Conservation (phyloP, 2,888 invertebrate genomes). For the Allolobophora icterica region DNA sequence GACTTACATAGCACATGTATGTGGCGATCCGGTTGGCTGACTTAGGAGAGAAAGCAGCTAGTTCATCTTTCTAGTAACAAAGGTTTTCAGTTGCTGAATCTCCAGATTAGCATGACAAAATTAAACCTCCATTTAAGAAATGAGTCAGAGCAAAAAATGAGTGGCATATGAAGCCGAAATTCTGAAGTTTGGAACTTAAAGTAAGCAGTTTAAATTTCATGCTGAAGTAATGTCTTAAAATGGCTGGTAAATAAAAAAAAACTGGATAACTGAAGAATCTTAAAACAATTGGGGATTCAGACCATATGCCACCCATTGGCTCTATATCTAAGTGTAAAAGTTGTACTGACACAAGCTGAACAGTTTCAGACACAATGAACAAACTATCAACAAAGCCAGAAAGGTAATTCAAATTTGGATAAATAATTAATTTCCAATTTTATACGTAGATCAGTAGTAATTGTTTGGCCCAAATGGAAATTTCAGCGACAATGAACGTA, state of each 20-base stretch:
- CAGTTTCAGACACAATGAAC: background rate
- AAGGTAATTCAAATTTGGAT: background rate
- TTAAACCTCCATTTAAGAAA: background rate
- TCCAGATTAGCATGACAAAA: background rate
- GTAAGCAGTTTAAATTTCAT: too few relatives aligned
- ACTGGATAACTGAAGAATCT: background rate
- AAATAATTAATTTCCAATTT: background rate
- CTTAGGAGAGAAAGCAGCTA: conserved; percentile 41
- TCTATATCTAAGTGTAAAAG: background rate
- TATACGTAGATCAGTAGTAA: background rate
- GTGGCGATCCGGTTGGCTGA: conserved; percentile 94
- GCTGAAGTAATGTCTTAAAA: background rate
- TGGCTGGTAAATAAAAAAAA: background rate
- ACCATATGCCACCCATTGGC: background rate
- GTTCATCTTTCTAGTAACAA: conserved; percentile 36
- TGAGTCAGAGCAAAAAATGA: background rate
- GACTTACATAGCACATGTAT: conserved; percentile 73
- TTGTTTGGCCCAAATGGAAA: background rate
- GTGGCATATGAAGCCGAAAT: background rate
- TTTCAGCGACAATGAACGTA: background rate
- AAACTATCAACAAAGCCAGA: background rate
- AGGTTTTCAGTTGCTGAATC: background rate
- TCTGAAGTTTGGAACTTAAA: background rate
- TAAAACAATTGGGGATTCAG: background rate
- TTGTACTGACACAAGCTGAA: background rate